Conservation (phyloP, 2,797 vertebrate genomes). For the Mormyrops boulengeri region DNA sequence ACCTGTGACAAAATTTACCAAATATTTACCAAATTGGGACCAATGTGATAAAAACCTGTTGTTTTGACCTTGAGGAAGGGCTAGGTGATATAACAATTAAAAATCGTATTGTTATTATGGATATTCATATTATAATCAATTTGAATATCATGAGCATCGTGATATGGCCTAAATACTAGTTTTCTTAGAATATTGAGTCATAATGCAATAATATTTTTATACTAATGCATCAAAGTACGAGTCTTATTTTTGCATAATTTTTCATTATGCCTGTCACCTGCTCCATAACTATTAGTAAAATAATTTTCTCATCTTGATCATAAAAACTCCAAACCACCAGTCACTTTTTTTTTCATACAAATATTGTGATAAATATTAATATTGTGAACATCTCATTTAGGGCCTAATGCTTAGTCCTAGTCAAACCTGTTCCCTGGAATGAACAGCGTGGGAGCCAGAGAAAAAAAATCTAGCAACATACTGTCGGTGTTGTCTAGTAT, state of each 20-base stretch:
- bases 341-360: background rate
- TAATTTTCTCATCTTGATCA: background rate
- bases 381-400: background rate
- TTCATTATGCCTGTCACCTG: background rate
- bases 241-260: background rate
- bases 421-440: background rate
- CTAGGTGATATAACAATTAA: background rate
- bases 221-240: background rate
- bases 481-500: background rate
- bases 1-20: background rate
- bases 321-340: background rate
- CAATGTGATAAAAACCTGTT: background rate
- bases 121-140: background rate
- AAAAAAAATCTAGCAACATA: background rate
- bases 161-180: background rate
- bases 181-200: background rate
- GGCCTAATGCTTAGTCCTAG: background rate
- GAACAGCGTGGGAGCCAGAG: background rate
- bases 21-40: background rate
- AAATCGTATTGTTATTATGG: background rate
- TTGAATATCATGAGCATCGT: background rate
- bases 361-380: background rate
- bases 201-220: background rate
- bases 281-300: background rate
- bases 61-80: background rate